Conservation (phyloP, 2,888 invertebrate species). For the Ariolimax columbianus region DNA sequence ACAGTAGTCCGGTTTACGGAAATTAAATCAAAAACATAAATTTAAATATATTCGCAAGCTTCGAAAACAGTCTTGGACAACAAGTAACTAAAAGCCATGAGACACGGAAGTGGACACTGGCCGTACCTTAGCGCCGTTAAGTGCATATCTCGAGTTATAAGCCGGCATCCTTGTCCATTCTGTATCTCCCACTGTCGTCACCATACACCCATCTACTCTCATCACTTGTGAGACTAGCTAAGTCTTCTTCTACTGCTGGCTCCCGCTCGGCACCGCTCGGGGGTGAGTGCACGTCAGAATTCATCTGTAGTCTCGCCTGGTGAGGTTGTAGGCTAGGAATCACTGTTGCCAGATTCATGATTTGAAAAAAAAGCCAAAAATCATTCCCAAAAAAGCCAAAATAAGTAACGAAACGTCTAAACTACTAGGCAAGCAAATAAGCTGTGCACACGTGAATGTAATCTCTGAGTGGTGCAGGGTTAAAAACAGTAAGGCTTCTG, state of each 20-base stretch:
- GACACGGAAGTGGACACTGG: constrained; percentile 1
- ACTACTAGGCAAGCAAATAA: too few relatives aligned
- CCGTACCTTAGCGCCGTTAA: constrained; percentile 47
- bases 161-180: constrained; percentile 53
- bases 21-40: too few relatives aligned
- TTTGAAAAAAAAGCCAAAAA: too few relatives aligned
- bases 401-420: too few relatives aligned
- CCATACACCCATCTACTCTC: constrained; percentile 45
- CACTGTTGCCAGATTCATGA: too few relatives aligned
- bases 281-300: background rate
- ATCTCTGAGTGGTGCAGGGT: too few relatives aligned
- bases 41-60: background rate
- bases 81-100: too few relatives aligned
- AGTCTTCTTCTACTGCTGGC: background rate
- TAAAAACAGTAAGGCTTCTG: too few relatives aligned
- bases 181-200: constrained; percentile 38
- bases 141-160: constrained; percentile 48
- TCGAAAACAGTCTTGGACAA: background rate
- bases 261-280: background rate
- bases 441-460: too few relatives aligned
- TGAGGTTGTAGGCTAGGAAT: background rate
- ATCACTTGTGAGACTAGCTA: constrained; percentile 32
- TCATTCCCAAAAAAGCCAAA: too few relatives aligned
- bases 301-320: background rate
- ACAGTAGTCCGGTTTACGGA: too few relatives aligned